Evolutionary conservation across 2,888 invertebrate genomes (phyloP), one percentile per base, ranked within the genome.

Genomic region (Orthosia gracilis): DNA sequence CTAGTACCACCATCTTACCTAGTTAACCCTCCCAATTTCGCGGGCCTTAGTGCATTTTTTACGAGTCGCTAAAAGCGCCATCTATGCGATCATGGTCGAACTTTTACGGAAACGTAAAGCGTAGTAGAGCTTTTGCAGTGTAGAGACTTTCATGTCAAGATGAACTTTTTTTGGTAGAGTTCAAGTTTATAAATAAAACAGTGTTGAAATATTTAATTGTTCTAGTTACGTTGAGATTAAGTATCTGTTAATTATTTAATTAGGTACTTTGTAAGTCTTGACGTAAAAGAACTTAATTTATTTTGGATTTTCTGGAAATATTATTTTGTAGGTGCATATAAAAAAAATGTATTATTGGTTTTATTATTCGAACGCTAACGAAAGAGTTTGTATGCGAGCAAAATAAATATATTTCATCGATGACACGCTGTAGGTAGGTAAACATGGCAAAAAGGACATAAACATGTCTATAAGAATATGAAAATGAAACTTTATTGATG

Each of bases 61-160:
- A 69, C 18, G 69, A 68, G 73, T 66, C 67, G 45, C 5, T n/a
- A 69, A 84, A 82, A 88, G 86, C 90, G 91, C 90, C 92, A 92
- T 91, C 92, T 92, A 77, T 89, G 83, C 40, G 13, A 76, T 69
- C 40, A 23, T 5, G 54, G 63, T 47, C 7, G 90, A 91, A 92
- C 90, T 91, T 87, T 76, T 85, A 84, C 58, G 79, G 78, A 63
- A 68, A 70, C 23, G 65, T 72, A 67, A 77, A 68, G 74, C 66
- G 18, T 54, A 18, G 50, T 47, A 66, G 47, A 66, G 62, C 78
- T 78, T 66, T 72, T 63, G 61, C 45, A 26, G 21, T 54, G 26
- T 47, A 58, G 66, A 61, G 52, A 66, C 59, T 52, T 70, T 73
- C 26, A 59, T 50, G 40, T 47, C 40, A 65, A 50, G 9, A 66